Conservation (phyloP, 2,797 vertebrate genomes). For the Anguilla anguilla region DNA sequence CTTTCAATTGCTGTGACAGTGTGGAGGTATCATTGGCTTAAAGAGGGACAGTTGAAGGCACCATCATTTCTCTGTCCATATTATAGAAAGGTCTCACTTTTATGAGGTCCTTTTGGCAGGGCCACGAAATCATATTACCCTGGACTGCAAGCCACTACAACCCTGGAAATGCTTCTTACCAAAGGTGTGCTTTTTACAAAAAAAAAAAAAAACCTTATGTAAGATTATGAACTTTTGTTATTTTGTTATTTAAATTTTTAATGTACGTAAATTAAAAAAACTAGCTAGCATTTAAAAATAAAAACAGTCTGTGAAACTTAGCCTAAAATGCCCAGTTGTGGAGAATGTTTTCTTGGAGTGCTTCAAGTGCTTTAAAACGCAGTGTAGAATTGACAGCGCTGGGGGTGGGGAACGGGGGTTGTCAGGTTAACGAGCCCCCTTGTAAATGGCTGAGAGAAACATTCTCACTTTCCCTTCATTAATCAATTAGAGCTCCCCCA, state of each 20-base stretch:
- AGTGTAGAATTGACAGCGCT: not conserved
- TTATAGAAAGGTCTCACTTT: not conserved
- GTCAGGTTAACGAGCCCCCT: slow-evolving; percentile 24
- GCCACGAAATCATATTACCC: not conserved
- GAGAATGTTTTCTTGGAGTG: not conserved
- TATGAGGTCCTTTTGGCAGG: not conserved
- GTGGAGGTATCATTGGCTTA: slow-evolving; percentile 10
- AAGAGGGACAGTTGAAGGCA: not conserved
- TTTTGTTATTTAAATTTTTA: too few species aligned
- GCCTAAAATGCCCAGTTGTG: too few species aligned
- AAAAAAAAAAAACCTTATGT: not conserved
- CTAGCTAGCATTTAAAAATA: too few species aligned
- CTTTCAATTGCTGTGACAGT: slow-evolving; percentile 21
- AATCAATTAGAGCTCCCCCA: slow-evolving; percentile 27
- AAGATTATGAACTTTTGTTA: not conserved
- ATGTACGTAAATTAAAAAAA: too few species aligned
- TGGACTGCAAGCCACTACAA: not conserved
- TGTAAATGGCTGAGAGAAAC: slow-evolving; percentile 13
- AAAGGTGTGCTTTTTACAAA: not conserved
- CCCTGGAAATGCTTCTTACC: not conserved
- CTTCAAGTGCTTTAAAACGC: not conserved
- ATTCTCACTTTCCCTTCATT: slow-evolving; percentile 26
- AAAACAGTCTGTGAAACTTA: too few species aligned
- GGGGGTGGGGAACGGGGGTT: not conserved
- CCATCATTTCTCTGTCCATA: not conserved